Percentiles rank a stretch among this genome's conserved stretches.
Conservation (phyloP, 2,888 invertebrate species). For the Synergus umbraculus region DNA sequence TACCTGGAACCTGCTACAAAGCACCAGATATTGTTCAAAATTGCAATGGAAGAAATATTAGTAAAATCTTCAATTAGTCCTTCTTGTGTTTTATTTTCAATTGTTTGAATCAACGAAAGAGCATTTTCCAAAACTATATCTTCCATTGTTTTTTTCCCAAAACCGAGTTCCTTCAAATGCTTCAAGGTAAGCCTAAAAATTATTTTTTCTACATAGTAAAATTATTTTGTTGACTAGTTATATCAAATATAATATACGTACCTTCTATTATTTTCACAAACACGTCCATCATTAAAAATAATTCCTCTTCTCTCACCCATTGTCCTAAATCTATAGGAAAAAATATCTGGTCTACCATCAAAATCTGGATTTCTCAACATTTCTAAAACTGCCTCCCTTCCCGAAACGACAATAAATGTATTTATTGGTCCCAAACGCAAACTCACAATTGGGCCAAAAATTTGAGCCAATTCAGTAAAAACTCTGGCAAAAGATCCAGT, state of each 20-base stretch:
- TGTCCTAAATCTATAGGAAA: conserved; percentile 82
- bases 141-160: conserved; percentile 83
- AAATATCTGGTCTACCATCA: conserved; percentile 85
- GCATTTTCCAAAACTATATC: conserved; percentile 82
- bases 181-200: conserved; percentile 80
- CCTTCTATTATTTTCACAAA: conserved; percentile 83
- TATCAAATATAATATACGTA: conserved; percentile 49
- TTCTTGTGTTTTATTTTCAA: conserved; percentile 77
- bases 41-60: conserved; percentile 78
- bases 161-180: conserved; percentile 83
- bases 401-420: conserved; percentile 82
- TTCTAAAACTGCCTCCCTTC: conserved; percentile 82
- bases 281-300: conserved; percentile 83
- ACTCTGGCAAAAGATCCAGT: conserved; percentile 81
- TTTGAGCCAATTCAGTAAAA: conserved; percentile 80
- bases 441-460: conserved; percentile 83
- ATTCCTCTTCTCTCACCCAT: conserved; percentile 83
- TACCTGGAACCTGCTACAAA: conserved; percentile 82
- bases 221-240: neutral
- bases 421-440: conserved; percentile 81
- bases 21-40: conserved; percentile 85
- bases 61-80: conserved; percentile 72
- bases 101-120: conserved; percentile 77
- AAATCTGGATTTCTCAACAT: conserved; percentile 83
- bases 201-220: neutral